Base-by-base conservation (phyloP, 2,113 vertebrate species). In the Protomyctophum bolini region DNA sequence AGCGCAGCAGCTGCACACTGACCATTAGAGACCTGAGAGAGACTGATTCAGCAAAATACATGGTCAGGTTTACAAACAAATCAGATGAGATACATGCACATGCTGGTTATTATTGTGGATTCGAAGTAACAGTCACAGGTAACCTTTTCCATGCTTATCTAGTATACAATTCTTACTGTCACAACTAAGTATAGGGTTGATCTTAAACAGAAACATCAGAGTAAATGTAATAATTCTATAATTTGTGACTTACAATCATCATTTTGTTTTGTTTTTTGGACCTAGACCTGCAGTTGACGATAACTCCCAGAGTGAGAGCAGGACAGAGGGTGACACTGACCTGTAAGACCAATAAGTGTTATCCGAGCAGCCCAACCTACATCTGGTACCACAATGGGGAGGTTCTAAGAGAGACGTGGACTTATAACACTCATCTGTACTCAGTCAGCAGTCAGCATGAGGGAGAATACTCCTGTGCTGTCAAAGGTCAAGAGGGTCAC, bases 381-480 rank as follows among this genome's bases (percentile, higher is more conserved):
- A 58, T 57, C 66, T 74, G 71, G 76, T 73, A 66, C 66, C 69
- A 11, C 49, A 77, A 73, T 21, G 47, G 15, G 64, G 11, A 58
- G 33, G 3, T 2, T 62, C 8, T 72, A 33, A 2, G 48, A 4
- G 3, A 2, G 45, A 14, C 12, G 14, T 2, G n/a, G 51, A 4
- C 51, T 0, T 3, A 4, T n/a, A n/a, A 14, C 6, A 64, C 11
- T 9, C 21, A 21, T 21, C 12, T 9, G 45, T 5, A 47, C 46
- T n/a, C 58, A 21, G 5, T 54, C 33, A 12, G 0, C 1, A 48
- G 14, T 54, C 1, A 6, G 11, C 10, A 69, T 49, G 41, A 15
- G 50, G 66, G 56, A 49, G 73, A 28, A 7, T 73, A 65, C 70
- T 65, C 70, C 66, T 79, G 76, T 49, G 55, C 76, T 60, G 56